Base-by-base conservation (phyloP, 2,113 vertebrate genomes). In the Pseudopipra pipra region DNA sequence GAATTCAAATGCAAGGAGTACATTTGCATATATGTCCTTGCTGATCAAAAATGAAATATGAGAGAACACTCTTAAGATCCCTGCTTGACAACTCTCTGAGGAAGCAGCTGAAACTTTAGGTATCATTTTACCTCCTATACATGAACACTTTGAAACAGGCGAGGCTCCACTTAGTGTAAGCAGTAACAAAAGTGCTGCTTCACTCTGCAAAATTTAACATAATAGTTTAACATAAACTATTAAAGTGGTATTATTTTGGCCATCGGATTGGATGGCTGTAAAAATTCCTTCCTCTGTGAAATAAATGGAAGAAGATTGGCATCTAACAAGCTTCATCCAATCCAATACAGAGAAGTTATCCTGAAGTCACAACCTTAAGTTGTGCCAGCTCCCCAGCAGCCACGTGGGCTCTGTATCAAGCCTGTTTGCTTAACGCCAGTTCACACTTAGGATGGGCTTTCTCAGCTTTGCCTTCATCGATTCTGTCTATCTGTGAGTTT, bases 341-440 rank as follows among this genome's bases (percentile, higher is more conserved):
- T 14, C 14, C 70, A 49, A 49, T 0, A 49, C 14, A 47, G 3
- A 70, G 6, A 24, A 30, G 11, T 31, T 35, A 43, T 12, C 30
- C 66, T 54, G 20, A 44, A 67, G 37, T 47, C 55, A 54, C 75
- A 87, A 27, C 6, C 21, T 76, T 39, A 31, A 68, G 23, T 33
- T 55, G 31, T 2, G 4, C 28, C 33, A 23, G 35, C 28, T 41
- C 47, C 20, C 16, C 41, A 33, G 14, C 8, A 68, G 41, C 59
- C 70, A 39, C 0, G 8, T 4, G 30, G 46, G 20, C 1, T 1
- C 33, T 11, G 11, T 4, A 0, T 49, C 1, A 2, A 44, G 49
- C 17, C 51, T 37, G 19, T 65, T 63, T 47, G 33, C 67, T 63
- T 59, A 63, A 7, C 0, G 0, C 8, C 56, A 39, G 8, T 52